phyloP scores from a whole-genome alignment of 2,888 invertebrate genomes.

The Zelleria hepariella region DNA sequence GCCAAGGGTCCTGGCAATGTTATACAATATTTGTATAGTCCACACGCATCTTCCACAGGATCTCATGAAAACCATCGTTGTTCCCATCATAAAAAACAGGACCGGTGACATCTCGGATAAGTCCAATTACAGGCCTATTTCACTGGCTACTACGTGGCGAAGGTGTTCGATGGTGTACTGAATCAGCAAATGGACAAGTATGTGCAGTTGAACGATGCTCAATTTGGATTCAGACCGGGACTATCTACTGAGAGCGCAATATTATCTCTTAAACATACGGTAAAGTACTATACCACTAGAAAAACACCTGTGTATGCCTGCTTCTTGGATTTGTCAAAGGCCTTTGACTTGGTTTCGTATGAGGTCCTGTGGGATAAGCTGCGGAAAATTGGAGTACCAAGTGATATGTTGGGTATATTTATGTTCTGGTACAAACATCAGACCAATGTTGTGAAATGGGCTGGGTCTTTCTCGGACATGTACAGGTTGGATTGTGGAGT shows the following conservation, averaged over 20 bases:
- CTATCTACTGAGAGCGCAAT: conserved; percentile 12
- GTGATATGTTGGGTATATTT: background rate
- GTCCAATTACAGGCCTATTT: conserved; percentile 7
- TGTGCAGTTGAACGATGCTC: conserved; percentile 6
- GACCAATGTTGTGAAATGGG: background rate
- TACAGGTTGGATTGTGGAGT: background rate
- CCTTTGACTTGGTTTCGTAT: conserved; percentile 14
- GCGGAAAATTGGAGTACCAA: background rate
- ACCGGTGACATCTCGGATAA: conserved; percentile 2
- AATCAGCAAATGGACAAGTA: conserved; percentile 1
- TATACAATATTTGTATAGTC: conserved; percentile 13
- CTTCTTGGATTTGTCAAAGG: conserved; percentile 13
- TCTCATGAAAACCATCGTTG: conserved; percentile 5
- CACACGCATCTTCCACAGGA: conserved; percentile 2
- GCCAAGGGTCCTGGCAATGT: conserved; percentile 12
- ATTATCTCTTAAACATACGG: conserved; percentile 11
- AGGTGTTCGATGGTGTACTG: conserved; percentile 13
- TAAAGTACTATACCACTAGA: conserved; percentile 10
- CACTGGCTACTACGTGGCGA: conserved; percentile 15
- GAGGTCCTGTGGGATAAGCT: background rate
- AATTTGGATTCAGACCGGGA: conserved; percentile 11
- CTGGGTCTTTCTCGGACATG: background rate
- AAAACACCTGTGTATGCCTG: conserved; percentile 11
- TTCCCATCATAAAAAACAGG: conserved; percentile 6
- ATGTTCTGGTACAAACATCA: too few species aligned